Evolutionary conservation across 2,888 invertebrate species (phyloP), one percentile per base, ranked within the genome.

Genomic region (Drosophila lutescens): DNA sequence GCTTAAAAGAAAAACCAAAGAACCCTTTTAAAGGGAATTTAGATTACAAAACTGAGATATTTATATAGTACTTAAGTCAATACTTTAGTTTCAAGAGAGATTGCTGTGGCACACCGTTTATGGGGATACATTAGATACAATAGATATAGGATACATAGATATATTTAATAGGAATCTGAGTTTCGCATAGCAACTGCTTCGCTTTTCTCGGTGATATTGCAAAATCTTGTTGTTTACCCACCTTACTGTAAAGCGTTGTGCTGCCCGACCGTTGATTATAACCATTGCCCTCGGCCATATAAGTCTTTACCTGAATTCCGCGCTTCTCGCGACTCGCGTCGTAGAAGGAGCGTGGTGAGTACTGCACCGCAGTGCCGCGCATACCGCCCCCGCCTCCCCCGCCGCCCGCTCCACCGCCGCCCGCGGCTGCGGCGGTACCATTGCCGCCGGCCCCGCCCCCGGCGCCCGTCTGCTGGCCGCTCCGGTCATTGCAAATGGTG

Each of bases 301-400:
- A 98, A 93, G 97, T 97, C 94, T 97, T 97, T 94, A 98, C 97
- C 95, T 97, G 97, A 93, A 96, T 96, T 93, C 95, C 96, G 93
- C 95, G 94, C 87, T 91, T 90, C 92, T 95, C 93, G 92, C 92
- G 90, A 88, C 60, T 86, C 70, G 89, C 72, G 53, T 92, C 92
- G 85, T 92, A 92, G 79, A 90, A 90, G 82, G 89, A 89, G 75
- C 83, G 91, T 93, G 87, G 94, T 93, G 80, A 91, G 84, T 92
- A 91, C 83, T 91, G 94, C 93, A 59, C 94, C 73, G 89, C 74
- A 23, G 85, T 89, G 70, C 89, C 89, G 50, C 88, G 87, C 66
- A 86, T 79, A 54, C 77, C 86, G 51, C 79, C 82, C 17, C 66
- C 84, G 49, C 78, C 75, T 26, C 63, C 87, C 58, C 67, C 79